Evolutionary conservation across 2,797 vertebrate genomes (phyloP), one percentile per base, ranked within the genome.

Genomic region (Acestrorhynchus altus): DNA sequence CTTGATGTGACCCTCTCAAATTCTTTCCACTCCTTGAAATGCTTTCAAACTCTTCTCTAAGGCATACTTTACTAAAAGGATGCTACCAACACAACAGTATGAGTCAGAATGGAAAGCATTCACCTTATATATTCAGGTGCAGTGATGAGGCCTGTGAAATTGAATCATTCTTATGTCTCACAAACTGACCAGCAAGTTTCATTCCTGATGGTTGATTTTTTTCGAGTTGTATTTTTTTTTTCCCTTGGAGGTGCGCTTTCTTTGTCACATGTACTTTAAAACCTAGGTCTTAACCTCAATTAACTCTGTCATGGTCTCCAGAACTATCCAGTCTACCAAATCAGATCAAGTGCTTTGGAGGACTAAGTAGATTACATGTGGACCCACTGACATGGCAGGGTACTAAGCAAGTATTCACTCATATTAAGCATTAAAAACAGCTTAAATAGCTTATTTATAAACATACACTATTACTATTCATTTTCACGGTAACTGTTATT

Each of bases 351-450:
- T 78, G 70, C 40, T 67, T 67, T 67, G 31, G 56, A 65, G 59
- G 56, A 57, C 68, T 60, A 59, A 52, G 46, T 40, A 68, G 31
- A 74, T 54, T 60, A 26, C 70, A 40, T 49, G 52, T 60, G 42
- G 63, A 24, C 35, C 15, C 31, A 66, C 9, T 44, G 12, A 67
- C 51, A 49, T 42, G 28, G 70, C 20, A 59, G 31, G 63, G 49
- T 51, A 66, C 24, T 28, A 59, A 67, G 31, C 12, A 60, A 28
- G 57, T 67, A 51, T 67, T 60, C 44, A 60, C 22, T 59, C 39
- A 57, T 51, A 16, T 24, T 46, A 46, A 57, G 46, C 61, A 46
- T 5, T 52, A n/a, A 46, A 71, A 42, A 74, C 57, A 42, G 63
- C 28, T 35, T 35, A 35, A 35, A 35, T 35, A n/a, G 10, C 68